A percentile compares a stretch with the other conserved stretches of the same genome.
phyloP scores from a whole-genome alignment of 92 coral and sea anemone genomes.

The Epizoanthus stellaris region DNA sequence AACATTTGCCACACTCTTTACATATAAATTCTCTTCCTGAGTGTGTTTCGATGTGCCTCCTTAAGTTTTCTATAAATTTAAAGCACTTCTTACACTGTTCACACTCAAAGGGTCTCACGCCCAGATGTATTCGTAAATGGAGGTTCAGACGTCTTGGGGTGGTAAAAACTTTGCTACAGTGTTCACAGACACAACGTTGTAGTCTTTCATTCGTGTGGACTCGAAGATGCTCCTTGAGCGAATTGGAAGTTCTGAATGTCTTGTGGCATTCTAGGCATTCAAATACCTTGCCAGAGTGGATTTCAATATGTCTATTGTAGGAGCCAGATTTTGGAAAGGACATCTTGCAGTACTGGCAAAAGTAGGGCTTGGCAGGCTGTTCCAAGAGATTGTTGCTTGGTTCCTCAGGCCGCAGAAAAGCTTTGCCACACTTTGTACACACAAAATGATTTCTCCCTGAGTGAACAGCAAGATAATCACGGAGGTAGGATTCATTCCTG shows the following conservation, averaged over 20 bases:
- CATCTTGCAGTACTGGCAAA: conserved; percentile 11
- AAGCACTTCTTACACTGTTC: conserved; percentile 2
- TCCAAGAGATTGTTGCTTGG: not conserved
- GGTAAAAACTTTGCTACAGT: conserved; percentile 1
- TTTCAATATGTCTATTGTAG: not conserved
- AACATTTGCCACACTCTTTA: not conserved
- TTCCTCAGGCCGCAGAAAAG: not conserved
- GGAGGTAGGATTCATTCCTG: not conserved
- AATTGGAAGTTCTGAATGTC: conserved; percentile 10
- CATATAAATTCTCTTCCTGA: not conserved
- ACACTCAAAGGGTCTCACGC: not conserved
- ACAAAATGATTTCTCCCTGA: not conserved
- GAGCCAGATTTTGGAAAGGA: not conserved
- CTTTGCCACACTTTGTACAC: not conserved
- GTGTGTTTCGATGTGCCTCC: not conserved
- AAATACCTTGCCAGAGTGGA: not conserved
- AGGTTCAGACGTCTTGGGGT: not conserved
- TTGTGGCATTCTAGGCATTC: not conserved
- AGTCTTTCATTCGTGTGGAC: not conserved
- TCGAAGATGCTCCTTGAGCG: conserved; percentile 5
- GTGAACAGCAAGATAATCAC: not conserved
- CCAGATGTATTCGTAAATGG: not conserved
- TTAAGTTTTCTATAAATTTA: not conserved
- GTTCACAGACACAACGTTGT: conserved; percentile 2
- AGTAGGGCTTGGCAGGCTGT: conserved; percentile 5